Evolutionary conservation across 2,113 vertebrate genomes (phyloP).

Genomic region (Thermophis baileyi): DNA sequence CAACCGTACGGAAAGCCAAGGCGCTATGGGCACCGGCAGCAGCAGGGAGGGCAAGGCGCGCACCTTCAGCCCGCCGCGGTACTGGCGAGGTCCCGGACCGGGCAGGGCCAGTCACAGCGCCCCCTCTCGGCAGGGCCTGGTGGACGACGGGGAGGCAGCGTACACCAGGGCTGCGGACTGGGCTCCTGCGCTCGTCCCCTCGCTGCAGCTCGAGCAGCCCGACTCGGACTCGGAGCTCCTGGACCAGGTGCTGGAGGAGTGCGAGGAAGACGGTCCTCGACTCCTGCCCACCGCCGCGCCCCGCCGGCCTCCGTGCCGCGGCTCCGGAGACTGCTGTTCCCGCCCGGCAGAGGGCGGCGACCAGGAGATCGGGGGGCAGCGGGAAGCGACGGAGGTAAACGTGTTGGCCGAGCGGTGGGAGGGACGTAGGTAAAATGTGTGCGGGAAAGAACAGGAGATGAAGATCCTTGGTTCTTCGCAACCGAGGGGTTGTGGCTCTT

Average conservation of each 20-base stretch:
- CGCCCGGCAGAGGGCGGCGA: neutral
- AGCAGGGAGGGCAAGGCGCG: conserved; percentile 48
- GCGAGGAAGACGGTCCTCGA: conserved; percentile 10
- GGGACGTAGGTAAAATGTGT: neutral
- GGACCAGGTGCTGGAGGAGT: conserved; percentile 57
- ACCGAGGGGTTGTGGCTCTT: neutral
- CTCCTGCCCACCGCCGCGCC: neutral
- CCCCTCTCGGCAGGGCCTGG: neutral
- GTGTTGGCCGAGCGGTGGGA: neutral
- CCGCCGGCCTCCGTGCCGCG: neutral
- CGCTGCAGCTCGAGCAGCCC: neutral
- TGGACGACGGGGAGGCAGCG: neutral
- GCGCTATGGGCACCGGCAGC: conserved; percentile 49
- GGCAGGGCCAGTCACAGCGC: conserved; percentile 9
- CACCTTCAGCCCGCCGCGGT: neutral
- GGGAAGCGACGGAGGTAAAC: neutral
- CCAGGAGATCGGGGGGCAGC: neutral
- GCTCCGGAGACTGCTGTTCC: neutral
- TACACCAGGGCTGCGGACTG: too few relatives aligned
- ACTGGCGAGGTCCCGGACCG: neutral
- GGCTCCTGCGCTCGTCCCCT: neutral
- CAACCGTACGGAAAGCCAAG: neutral
- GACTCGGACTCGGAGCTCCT: conserved; percentile 54
- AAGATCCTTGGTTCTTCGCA: neutral
- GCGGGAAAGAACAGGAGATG: neutral